Percentiles rank a stretch among this genome's conserved stretches.
Conservation (phyloP, 2,888 invertebrate genomes). For the Drepanosiphum platanoidis region DNA sequence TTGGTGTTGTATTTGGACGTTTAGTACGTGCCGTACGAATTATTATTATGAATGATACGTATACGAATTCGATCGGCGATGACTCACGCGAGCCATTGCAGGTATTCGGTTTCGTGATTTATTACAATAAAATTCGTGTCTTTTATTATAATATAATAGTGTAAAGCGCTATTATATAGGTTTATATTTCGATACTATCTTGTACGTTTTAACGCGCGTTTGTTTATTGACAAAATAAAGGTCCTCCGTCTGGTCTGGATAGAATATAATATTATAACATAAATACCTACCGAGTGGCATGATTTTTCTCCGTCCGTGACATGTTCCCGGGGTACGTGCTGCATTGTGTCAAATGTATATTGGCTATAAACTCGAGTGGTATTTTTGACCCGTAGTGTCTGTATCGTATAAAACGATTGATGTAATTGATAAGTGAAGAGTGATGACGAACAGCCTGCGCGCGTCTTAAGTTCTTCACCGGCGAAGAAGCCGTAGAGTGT, state of each 20-base stretch:
- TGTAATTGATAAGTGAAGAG: neutral
- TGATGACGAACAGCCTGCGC: constrained; percentile 21
- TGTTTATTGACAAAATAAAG: neutral
- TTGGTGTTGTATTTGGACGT: too few relatives aligned
- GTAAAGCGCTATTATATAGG: too few relatives aligned
- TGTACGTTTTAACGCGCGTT: too few relatives aligned
- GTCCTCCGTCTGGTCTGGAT: neutral
- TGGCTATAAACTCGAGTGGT: constrained; percentile 18
- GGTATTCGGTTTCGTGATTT: neutral
- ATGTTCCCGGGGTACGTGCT: too few relatives aligned
- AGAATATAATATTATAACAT: neutral
- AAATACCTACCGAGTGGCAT: neutral
- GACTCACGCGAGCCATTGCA: too few relatives aligned
- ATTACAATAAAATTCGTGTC: neutral
- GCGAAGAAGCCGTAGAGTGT: neutral
- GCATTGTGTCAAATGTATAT: neutral
- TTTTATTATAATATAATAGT: neutral
- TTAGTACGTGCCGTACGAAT: too few relatives aligned
- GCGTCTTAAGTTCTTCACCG: neutral
- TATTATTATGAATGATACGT: neutral
- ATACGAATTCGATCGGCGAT: too few relatives aligned
- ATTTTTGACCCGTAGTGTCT: constrained; percentile 7
- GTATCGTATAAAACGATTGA: neutral
- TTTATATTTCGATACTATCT: neutral
- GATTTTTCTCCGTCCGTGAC: neutral